phyloP scores from a whole-genome alignment of 2,797 vertebrate species.

The Podarcis siculus region DNA sequence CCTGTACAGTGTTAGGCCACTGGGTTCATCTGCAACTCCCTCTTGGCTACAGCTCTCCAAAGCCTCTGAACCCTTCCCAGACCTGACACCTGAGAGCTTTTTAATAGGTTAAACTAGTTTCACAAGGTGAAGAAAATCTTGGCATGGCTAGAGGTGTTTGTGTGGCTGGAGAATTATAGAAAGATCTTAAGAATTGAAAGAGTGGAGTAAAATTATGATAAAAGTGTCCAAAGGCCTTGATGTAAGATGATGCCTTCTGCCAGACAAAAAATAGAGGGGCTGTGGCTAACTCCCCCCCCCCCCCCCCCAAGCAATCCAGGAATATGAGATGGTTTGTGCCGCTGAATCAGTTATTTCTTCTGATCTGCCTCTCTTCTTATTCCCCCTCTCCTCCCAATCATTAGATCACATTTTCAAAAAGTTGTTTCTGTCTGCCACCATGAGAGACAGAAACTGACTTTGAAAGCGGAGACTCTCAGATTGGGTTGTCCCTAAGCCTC shows the following conservation, averaged over 20 bases:
- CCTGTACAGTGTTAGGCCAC: neutral
- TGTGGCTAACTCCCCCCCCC: neutral
- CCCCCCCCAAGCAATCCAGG: neutral
- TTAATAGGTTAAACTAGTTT: neutral
- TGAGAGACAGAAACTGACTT: neutral
- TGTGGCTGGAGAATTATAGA: neutral
- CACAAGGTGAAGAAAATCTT: neutral
- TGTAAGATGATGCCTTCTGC: neutral
- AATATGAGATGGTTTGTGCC: neutral
- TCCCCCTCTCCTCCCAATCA: neutral
- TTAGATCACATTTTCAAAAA: neutral
- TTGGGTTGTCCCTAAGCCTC: neutral
- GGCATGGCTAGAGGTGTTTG: neutral
- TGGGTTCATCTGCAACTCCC: neutral
- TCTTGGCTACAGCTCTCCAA: neutral
- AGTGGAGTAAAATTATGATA: neutral
- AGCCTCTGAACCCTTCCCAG: neutral
- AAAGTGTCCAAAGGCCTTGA: neutral
- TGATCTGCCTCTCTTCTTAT: neutral
- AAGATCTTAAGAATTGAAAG: neutral
- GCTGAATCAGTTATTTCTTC: neutral
- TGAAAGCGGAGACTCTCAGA: neutral
- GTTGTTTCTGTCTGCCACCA: neutral
- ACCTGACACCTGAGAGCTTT: neutral
- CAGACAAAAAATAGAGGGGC: neutral